A percentile compares a stretch with the other conserved stretches of the same genome.
These are phyloP conservation scores for Drosophila antonietae DNA, from an alignment of 2,888 invertebrate species.

Conservation along the genomic window DNA sequence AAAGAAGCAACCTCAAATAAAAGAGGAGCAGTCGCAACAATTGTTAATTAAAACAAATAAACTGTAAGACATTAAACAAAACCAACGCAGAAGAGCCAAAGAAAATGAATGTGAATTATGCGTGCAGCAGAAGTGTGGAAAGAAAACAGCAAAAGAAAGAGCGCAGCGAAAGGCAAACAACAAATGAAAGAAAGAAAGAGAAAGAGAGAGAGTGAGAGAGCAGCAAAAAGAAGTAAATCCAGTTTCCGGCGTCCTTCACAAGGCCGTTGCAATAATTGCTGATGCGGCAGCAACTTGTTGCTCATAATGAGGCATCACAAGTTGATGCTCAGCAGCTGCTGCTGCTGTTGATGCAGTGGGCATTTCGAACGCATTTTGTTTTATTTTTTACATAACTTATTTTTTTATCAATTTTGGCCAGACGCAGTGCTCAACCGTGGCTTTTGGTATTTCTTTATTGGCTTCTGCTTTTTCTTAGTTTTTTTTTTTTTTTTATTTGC, in stretches of 20 bases:
- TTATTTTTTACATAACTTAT: conserved; percentile 60
- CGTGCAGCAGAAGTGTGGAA: conserved; percentile 60
- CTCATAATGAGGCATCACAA: conserved; percentile 23
- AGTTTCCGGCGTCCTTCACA: conserved; percentile 82
- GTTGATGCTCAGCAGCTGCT: conserved; percentile 28
- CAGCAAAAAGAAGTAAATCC: conserved; percentile 55
- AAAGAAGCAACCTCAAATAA: conserved; percentile 20
- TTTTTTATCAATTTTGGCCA: conserved; percentile 15
- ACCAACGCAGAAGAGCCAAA: not conserved
- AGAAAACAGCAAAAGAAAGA: conserved; percentile 25
- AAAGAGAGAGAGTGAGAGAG: not conserved
- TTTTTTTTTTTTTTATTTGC: conserved; percentile 27
- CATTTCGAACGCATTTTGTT: conserved; percentile 24
- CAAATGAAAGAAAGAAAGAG: conserved; percentile 11
- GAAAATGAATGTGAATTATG: conserved; percentile 66
- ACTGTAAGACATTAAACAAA: conserved; percentile 48
- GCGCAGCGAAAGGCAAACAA: conserved; percentile 35
- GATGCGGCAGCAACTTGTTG: conserved; percentile 31
- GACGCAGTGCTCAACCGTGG: conserved; percentile 5
- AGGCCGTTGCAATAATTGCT: conserved; percentile 73
- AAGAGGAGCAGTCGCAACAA: conserved; percentile 43
- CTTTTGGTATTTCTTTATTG: conserved; percentile 18
- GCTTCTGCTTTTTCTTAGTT: not conserved
- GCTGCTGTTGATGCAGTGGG: not conserved
- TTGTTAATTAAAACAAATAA: conserved; percentile 81